Base-by-base conservation (phyloP, 2,888 invertebrate species). In the Meiosimyza platycephala region DNA sequence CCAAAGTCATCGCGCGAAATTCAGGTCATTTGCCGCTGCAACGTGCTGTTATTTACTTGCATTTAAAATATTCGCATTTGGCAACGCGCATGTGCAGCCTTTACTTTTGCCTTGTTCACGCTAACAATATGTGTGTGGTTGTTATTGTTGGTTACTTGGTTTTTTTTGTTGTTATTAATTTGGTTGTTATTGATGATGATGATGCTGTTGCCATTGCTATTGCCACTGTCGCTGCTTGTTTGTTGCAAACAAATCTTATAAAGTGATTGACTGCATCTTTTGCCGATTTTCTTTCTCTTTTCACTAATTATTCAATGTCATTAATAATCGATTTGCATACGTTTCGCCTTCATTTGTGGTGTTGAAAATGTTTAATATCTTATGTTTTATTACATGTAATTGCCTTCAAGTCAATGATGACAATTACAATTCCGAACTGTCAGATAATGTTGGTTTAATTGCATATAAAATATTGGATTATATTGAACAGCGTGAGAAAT, bases 301-400 rank as follows among this genome's bases (percentile, higher is more conserved):
- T 72, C 71, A 63, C 64, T 81, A 79, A 79, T 80, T 81, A 80
- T 81, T 79, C 73, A 80, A 79, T 81, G 80, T 79, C 81, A 81
- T 83, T 83, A 82, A 82, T 81, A 84, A 83, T 81, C 84, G 84
- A 84, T 83, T 83, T 83, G 78, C 79, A 76, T 70, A 75, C 59
- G 68, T 52, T 13, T 11, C 40, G 52, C 52, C n/a, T 33, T 65
- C 50, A 59, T 18, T 50, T 33, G 15, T 59, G 69, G 9, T 22
- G 67, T 6, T 28, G 67, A 47, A 12, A 9, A 18, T 54, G 55
- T 52, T 54, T 28, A 52, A 33, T 63, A 7, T 12, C n/a, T 54
- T n/a, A 16, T 63, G 63, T 47, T 63, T 48, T 33, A 7, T 63
- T n/a, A 40, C 16, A n/a, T 16, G 40, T 33, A 28, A n/a, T 33